Conservation (phyloP, 2,888 invertebrate genomes). For the Bruchidius siliquastri region DNA sequence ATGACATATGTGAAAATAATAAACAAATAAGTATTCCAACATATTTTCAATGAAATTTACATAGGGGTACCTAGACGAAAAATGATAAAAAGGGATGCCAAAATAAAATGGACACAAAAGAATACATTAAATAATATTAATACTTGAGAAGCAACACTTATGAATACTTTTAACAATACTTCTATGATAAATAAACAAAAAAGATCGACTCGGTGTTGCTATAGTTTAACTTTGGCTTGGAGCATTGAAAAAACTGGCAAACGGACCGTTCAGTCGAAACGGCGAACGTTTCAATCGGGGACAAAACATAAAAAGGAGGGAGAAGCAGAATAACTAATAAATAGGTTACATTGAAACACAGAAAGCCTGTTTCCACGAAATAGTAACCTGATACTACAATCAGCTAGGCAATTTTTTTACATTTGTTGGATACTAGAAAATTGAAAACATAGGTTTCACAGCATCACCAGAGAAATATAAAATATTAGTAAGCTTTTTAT, state of each 20-base stretch:
- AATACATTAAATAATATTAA: conserved; percentile 41
- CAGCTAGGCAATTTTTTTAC: not conserved
- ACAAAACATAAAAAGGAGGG: not conserved
- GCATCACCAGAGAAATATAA: too few relatives aligned
- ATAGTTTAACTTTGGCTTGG: conserved; percentile 42
- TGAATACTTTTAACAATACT: conserved; percentile 11
- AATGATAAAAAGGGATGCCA: conserved; percentile 37
- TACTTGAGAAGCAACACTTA: conserved; percentile 33
- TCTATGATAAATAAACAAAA: conserved; percentile 8
- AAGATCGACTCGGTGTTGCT: conserved; percentile 15
- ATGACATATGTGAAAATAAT: conserved; percentile 44
- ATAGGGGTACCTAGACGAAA: conserved; percentile 36
- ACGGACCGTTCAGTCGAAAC: not conserved
- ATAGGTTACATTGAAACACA: not conserved
- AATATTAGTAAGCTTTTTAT: too few relatives aligned
- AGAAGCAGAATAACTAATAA: not conserved
- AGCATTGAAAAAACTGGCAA: conserved; percentile 27
- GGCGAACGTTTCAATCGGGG: not conserved
- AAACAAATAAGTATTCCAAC: conserved; percentile 45
- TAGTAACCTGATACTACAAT: conserved; percentile 32
- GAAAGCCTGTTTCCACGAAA: not conserved
- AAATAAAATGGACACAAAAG: conserved; percentile 41
- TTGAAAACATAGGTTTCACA: too few relatives aligned
- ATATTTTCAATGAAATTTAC: conserved; percentile 43
- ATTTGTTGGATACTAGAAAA: too few relatives aligned